phyloP scores from a whole-genome alignment of 2,797 vertebrate species.

The Lindbergichthys nudifrons region DNA sequence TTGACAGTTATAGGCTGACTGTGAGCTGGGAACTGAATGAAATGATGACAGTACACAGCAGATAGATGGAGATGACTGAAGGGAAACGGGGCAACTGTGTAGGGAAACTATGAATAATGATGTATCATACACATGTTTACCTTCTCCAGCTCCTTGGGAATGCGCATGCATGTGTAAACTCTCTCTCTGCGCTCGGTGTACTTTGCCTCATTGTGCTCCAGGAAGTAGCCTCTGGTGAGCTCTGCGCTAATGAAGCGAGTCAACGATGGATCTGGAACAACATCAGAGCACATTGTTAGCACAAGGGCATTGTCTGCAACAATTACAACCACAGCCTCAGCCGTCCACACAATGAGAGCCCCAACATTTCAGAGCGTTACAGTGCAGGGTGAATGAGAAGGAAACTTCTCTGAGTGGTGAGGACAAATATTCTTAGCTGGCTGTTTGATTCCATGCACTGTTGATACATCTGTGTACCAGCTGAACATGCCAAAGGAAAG shows the following conservation, averaged over 20 bases:
- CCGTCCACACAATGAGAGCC: constrained; percentile 44
- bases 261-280: constrained; percentile 90
- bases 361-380: constrained; percentile 3
- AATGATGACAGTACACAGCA: not conserved
- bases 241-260: constrained; percentile 94
- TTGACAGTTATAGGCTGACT: not conserved
- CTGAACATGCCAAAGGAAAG: not conserved
- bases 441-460: constrained; percentile 4
- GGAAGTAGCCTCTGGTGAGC: constrained; percentile 97
- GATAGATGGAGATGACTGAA: constrained; percentile 1
- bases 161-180: constrained; percentile 97
- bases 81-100: not conserved
- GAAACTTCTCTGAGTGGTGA: constrained; percentile 36
- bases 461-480: not conserved
- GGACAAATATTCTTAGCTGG: constrained; percentile 6
- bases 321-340: constrained; percentile 39
- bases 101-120: no score
- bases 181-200: constrained; percentile 94
- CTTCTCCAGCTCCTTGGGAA: constrained; percentile 98
- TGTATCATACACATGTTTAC: constrained; percentile 66
- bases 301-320: constrained; percentile 59
- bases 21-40: constrained; percentile 14
- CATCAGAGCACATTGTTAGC: constrained; percentile 54
- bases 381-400: constrained; percentile 24
- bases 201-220: constrained; percentile 98